Conservation (phyloP, 1,140 invertebrate genomes). For the Notospermus geniculatus region DNA sequence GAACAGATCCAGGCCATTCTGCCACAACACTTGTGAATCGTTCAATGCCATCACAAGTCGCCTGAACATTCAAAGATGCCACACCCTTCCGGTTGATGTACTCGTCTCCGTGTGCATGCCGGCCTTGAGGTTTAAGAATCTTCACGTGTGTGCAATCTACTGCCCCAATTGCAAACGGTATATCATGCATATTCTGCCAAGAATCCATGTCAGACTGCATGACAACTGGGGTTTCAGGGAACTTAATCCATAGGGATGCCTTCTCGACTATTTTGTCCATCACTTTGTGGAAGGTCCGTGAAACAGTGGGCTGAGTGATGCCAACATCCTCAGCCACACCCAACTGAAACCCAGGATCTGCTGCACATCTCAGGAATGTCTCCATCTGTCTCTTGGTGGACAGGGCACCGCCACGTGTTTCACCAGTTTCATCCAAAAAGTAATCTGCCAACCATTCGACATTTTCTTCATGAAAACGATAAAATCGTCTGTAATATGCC, state of each 20-base stretch:
- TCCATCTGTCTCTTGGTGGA: neutral
- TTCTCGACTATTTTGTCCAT: neutral
- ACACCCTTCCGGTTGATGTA: too few species aligned
- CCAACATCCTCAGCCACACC: conserved; percentile 1
- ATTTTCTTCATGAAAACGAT: neutral
- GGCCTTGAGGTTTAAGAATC: neutral
- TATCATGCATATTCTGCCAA: neutral
- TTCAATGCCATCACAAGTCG: neutral
- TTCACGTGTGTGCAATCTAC: conserved; percentile 1
- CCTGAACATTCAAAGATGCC: too few species aligned
- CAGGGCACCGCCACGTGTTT: neutral
- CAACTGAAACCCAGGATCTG: conserved; percentile 7
- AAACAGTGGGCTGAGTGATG: conserved; percentile 3
- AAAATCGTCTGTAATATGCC: neutral
- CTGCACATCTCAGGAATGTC: neutral
- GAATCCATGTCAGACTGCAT: neutral
- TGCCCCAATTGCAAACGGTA: neutral
- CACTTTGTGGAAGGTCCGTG: neutral
- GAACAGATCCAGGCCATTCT: conserved; percentile 9
- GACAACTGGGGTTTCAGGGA: neutral
- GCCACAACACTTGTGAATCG: conserved; percentile 4
- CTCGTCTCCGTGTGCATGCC: too few species aligned
- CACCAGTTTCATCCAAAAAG: conserved; percentile 2
- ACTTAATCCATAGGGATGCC: neutral
- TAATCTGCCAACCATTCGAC: conserved; percentile 2